Percentiles rank a stretch among this genome's conserved stretches.
These are phyloP conservation scores for Rhagonycha fulva DNA, from an alignment of 2,888 invertebrate species.

Conservation along the genomic window DNA sequence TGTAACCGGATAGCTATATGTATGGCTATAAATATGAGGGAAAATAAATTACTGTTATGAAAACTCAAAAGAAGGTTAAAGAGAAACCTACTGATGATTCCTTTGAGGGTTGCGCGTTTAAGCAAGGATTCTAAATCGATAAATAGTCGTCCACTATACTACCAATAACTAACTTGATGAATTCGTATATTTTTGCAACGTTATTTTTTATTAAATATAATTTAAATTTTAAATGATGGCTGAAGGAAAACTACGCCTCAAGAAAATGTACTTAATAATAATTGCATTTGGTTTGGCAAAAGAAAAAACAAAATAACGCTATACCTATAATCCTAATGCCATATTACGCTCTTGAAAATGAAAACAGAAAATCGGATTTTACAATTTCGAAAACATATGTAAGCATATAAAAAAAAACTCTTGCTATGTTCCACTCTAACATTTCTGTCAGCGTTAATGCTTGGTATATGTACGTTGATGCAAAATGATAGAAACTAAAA, in stretches of 20 bases:
- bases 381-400: slow-evolving; percentile 14
- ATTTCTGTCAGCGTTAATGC: slow-evolving; percentile 9
- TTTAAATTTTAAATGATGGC: not conserved
- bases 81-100: slow-evolving; percentile 43
- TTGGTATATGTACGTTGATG: slow-evolving; percentile 4
- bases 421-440: slow-evolving; percentile 5
- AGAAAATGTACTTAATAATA: not conserved
- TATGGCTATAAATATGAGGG: slow-evolving; percentile 36
- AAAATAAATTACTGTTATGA: slow-evolving; percentile 45
- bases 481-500: slow-evolving; percentile 5
- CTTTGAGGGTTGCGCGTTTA: slow-evolving; percentile 41
- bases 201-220: not conserved
- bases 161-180: not conserved
- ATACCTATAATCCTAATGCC: slow-evolving; percentile 3
- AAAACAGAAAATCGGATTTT: slow-evolving; percentile 11
- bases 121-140: slow-evolving; percentile 41
- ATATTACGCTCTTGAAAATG: slow-evolving; percentile 5
- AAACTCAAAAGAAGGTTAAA: slow-evolving; percentile 41
- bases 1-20: slow-evolving; percentile 23
- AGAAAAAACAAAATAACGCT: not conserved
- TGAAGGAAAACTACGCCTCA: not conserved
- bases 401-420: slow-evolving; percentile 10
- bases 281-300: not conserved
- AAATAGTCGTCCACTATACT: slow-evolving; percentile 1
- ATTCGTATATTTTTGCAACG: not conserved